Evolutionary conservation across 2,797 vertebrate species (phyloP), one percentile per base, ranked within the genome.

Genomic region (Labroides dimidiatus): DNA sequence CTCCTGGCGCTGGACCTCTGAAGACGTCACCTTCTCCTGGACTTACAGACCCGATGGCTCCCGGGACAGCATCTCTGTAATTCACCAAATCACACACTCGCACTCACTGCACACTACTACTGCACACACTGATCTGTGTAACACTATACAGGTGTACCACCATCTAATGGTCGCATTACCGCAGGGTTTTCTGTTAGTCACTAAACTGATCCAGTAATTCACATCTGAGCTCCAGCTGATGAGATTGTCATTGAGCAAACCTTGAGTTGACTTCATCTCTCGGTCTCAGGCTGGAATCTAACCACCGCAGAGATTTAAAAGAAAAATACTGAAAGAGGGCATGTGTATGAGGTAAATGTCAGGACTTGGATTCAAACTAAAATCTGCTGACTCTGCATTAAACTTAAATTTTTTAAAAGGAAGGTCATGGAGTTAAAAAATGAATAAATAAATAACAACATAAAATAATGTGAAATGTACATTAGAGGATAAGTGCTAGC

Each of bases 21-120:
- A 94, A 14, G 94, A 94, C 0, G 94, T 94, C 69, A 93, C 94
- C 80, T 94, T 95, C 87, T 93, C 93, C 67, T 95, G 94, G 94
- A 91, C 81, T 1, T 95, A 94, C 93, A 80, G 94, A 52, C 73
- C 92, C 0, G 94, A 95, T 11, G 93, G 93, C 13, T 85, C 93
- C 54, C 80, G 88, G 76, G 93, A 94, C 80, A 78, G 72, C 90
- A 89, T 94, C 50, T 88, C 94, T 60, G 94, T 95, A 87, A 91
- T 21, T 12, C 17, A 37, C 69, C 1, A 6, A 57, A 7, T 6
- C 48, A 39, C 37, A 43, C 45, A 4, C 39, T 52, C 52, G 67
- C 56, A 60, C 44, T 16, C 17, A 75, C 61, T 12, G 4, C 13
- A 39, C 9, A 11, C 37, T 39, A 11, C 37, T 39, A 3, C 37